A percentile compares a stretch with the other conserved stretches of the same genome.
phyloP scores from a whole-genome alignment of 2,888 invertebrate genomes.

The Drosophila pegasa region DNA sequence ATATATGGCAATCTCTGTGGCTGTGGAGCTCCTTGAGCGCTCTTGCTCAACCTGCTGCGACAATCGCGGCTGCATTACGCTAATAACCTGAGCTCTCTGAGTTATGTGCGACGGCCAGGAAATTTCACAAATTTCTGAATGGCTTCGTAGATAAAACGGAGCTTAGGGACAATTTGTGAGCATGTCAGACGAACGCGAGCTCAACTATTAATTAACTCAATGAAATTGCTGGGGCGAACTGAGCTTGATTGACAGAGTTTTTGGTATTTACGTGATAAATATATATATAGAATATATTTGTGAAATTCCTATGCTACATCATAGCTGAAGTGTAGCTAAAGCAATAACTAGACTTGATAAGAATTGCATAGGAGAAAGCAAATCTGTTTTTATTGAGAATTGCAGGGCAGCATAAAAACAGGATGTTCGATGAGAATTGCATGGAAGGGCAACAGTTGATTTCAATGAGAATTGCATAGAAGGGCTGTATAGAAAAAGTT shows the following conservation, averaged over 20 bases:
- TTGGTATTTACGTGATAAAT: background rate
- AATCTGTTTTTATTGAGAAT: no score
- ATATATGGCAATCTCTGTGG: conserved; percentile 72
- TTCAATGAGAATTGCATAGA: no score
- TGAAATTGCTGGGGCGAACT: conserved; percentile 6
- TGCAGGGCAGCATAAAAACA: no score
- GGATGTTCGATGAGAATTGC: no score
- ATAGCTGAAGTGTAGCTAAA: no score
- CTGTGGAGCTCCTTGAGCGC: conserved; percentile 26
- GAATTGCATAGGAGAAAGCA: background rate
- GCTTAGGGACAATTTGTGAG: conserved; percentile 43
- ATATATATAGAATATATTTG: background rate
- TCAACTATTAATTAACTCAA: conserved; percentile 53
- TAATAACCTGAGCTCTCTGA: conserved; percentile 74
- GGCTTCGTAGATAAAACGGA: conserved; percentile 23
- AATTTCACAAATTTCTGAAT: conserved; percentile 43
- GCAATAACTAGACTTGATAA: no score
- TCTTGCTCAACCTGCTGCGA: conserved; percentile 39
- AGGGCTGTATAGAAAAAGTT: no score
- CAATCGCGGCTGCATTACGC: conserved; percentile 77
- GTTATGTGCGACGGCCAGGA: conserved; percentile 58
- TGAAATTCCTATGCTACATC: no score
- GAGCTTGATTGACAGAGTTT: background rate
- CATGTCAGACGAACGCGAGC: conserved; percentile 1
- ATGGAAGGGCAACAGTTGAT: no score